phyloP scores from a whole-genome alignment of 2,113 vertebrate genomes.

The Aspidoscelis tigris region DNA sequence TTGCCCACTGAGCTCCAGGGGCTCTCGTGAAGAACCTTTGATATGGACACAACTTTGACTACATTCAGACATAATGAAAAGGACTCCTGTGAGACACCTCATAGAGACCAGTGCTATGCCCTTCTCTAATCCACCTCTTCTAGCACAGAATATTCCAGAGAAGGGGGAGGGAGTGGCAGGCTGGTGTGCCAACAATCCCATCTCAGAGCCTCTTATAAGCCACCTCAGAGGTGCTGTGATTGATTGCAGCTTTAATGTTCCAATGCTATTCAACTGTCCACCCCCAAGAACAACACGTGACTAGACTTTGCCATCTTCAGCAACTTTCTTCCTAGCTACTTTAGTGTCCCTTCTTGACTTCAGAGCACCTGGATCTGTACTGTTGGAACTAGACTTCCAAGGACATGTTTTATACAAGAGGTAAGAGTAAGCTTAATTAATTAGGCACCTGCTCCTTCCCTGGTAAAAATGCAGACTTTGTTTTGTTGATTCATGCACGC shows the following conservation, averaged over 20 bases:
- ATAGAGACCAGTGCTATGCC: too few relatives aligned
- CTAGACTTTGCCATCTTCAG: rapidly evolving
- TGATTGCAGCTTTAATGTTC: background rate
- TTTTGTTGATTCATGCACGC: conserved; percentile 27
- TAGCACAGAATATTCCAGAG: too few relatives aligned
- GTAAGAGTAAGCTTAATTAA: conserved; percentile 56
- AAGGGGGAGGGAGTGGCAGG: too few relatives aligned
- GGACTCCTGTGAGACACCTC: too few relatives aligned
- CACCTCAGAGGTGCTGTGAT: too few relatives aligned
- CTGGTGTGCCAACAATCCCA: too few relatives aligned
- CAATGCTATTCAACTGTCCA: background rate
- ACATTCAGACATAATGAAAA: too few relatives aligned
- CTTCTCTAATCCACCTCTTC: too few relatives aligned
- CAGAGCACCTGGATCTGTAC: rapidly evolving
- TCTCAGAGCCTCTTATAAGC: too few relatives aligned
- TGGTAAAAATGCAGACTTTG: conserved; percentile 18
- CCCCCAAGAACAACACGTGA: background rate
- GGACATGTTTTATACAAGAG: rapidly evolving
- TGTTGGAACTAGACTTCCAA: conserved; percentile 1
- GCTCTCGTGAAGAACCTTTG: too few relatives aligned
- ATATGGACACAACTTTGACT: too few relatives aligned
- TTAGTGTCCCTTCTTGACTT: rapidly evolving
- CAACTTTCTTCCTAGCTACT: background rate
- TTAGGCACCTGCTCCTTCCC: conserved; percentile 66
- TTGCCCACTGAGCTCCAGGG: too few relatives aligned